Evolutionary conservation across 2,113 vertebrate genomes (phyloP).

Genomic region (Hoplias malabaricus): DNA sequence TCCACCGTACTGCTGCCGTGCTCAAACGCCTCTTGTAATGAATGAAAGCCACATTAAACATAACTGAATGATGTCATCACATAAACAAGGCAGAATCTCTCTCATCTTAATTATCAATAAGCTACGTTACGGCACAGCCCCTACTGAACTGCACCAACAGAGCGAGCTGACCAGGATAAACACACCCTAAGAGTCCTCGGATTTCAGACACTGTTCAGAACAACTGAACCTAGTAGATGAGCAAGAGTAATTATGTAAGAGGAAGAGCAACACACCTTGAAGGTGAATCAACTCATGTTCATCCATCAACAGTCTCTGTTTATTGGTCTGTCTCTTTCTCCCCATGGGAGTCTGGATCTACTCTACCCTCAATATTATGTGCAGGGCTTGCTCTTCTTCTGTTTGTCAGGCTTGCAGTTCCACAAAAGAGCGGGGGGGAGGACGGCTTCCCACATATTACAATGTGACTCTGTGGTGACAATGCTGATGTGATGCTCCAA

Average conservation of each 20-base stretch:
- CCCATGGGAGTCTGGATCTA: neutral
- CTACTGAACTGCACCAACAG: no score
- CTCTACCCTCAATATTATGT: neutral
- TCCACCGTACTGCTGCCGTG: no score
- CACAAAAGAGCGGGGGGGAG: slow-evolving; percentile 19
- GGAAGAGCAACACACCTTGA: slow-evolving; percentile 32
- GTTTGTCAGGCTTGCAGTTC: slow-evolving; percentile 17
- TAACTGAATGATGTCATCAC: no score
- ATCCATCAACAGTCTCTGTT: neutral
- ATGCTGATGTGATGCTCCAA: slow-evolving; percentile 39
- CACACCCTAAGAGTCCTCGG: no score
- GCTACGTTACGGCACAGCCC: no score
- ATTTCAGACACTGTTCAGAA: neutral
- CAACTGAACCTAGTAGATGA: neutral
- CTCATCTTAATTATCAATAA: no score
- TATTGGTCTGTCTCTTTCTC: no score
- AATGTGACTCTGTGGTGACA: slow-evolving; percentile 31
- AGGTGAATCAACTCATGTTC: neutral
- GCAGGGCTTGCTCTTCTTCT: neutral
- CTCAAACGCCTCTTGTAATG: no score
- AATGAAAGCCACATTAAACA: no score
- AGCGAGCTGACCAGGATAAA: no score
- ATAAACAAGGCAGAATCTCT: no score
- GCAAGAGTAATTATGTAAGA: neutral
- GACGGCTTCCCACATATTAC: slow-evolving; percentile 15